phyloP scores from a whole-genome alignment of 2,113 vertebrate genomes.

The Arothron firmamentum region DNA sequence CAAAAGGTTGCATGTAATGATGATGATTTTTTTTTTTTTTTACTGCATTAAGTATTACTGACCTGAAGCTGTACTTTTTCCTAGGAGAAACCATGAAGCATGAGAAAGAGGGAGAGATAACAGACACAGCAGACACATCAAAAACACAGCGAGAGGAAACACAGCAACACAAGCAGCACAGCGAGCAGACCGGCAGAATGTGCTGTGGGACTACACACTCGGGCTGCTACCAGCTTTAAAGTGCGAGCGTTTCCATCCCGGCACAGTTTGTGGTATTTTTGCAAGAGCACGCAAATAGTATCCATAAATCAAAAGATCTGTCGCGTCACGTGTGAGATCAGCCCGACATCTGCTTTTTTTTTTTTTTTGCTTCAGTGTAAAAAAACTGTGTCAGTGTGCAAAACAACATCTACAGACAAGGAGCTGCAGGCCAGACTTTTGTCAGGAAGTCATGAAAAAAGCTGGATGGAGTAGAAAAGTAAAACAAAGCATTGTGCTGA shows the following conservation, averaged over 20 bases:
- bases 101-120: slow-evolving; percentile 70
- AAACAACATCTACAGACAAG: slow-evolving; percentile 9
- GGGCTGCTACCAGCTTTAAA: slow-evolving; percentile 13
- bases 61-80: slow-evolving; percentile 98
- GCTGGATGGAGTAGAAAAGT: slow-evolving; percentile 13
- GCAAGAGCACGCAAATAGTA: no score
- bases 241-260: neutral
- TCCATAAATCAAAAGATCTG: no score
- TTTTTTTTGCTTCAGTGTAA: no score
- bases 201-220: slow-evolving; percentile 43
- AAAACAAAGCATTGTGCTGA: slow-evolving; percentile 2
- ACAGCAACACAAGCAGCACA: slow-evolving; percentile 41
- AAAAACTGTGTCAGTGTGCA: slow-evolving; percentile 4
- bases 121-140: slow-evolving; percentile 73
- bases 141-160: slow-evolving; percentile 56
- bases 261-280: no score
- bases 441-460: slow-evolving; percentile 39
- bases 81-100: slow-evolving; percentile 84
- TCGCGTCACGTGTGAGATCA: no score
- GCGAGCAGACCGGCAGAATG: slow-evolving; percentile 37
- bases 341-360: no score
- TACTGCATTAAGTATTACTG: slow-evolving; percentile 75
- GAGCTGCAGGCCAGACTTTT: slow-evolving; percentile 32
- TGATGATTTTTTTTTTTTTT: neutral
- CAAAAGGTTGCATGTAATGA: slow-evolving; percentile 42